phyloP scores from a whole-genome alignment of 2,888 invertebrate species.

The Dorcus parallelipipedus region DNA sequence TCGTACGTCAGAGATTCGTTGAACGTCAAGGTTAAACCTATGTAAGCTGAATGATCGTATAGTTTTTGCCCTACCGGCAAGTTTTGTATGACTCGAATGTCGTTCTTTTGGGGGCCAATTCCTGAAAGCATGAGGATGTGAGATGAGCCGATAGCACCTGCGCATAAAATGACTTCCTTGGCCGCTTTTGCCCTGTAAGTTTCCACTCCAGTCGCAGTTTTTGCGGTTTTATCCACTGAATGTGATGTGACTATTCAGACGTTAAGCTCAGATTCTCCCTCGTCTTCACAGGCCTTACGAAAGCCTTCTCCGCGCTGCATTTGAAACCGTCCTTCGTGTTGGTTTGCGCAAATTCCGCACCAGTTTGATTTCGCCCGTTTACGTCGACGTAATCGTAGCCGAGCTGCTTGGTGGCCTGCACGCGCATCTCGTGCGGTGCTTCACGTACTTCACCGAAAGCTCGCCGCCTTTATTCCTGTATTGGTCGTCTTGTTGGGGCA shows the following conservation, averaged over 20 bases:
- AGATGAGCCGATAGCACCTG: slow-evolving; percentile 77
- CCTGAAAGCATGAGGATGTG: slow-evolving; percentile 82
- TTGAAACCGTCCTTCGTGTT: slow-evolving; percentile 52
- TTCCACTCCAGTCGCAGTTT: slow-evolving; percentile 62
- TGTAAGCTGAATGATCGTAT: slow-evolving; percentile 71
- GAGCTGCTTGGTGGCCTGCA: slow-evolving; percentile 58
- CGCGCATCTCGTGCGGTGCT: slow-evolving; percentile 48
- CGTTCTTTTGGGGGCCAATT: slow-evolving; percentile 62
- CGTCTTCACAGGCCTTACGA: background rate
- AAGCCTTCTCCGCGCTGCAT: slow-evolving; percentile 17
- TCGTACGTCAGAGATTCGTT: slow-evolving; percentile 52
- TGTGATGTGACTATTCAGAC: slow-evolving; percentile 56
- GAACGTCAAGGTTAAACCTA: slow-evolving; percentile 66
- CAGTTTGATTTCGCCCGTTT: slow-evolving; percentile 56
- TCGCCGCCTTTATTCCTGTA: slow-evolving; percentile 45
- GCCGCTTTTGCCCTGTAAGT: slow-evolving; percentile 55
- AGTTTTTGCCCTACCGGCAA: slow-evolving; percentile 73
- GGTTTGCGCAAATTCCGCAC: slow-evolving; percentile 54
- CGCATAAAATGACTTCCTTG: slow-evolving; percentile 73
- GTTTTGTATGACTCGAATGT: slow-evolving; percentile 60
- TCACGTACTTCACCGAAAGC: slow-evolving; percentile 44
- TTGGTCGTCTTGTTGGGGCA: slow-evolving; percentile 35
- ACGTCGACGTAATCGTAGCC: slow-evolving; percentile 60
- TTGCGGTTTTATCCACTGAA: slow-evolving; percentile 58
- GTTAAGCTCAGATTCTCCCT: background rate